Percentiles rank a stretch among this genome's conserved stretches.
phyloP scores from a whole-genome alignment of 2,888 invertebrate species.

The Chesias legatella region DNA sequence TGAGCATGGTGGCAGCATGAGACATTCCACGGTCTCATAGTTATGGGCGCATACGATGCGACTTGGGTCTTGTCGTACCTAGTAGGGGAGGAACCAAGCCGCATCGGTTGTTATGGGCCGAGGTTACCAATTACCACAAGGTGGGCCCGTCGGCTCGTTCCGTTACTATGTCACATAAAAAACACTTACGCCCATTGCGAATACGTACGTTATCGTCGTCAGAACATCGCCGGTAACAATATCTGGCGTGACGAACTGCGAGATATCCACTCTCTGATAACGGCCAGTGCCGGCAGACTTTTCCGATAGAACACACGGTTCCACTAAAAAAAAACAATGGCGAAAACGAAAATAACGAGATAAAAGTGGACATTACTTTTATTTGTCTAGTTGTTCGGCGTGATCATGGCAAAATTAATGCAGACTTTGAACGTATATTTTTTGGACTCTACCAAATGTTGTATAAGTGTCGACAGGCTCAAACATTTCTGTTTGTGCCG shows the following conservation, averaged over 20 bases:
- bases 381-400: too few relatives aligned
- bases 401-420: constrained; percentile 58
- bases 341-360: constrained; percentile 12
- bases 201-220: constrained; percentile 57
- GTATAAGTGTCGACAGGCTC: constrained; percentile 60
- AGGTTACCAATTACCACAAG: too few relatives aligned
- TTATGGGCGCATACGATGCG: too few relatives aligned
- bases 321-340: constrained; percentile 23
- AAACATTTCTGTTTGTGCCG: constrained; percentile 72
- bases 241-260: constrained; percentile 73
- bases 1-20: too few relatives aligned
- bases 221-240: constrained; percentile 58
- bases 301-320: constrained; percentile 54
- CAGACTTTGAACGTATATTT: constrained; percentile 64
- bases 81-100: too few relatives aligned
- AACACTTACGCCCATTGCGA: constrained; percentile 35
- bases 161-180: too few relatives aligned
- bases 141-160: too few relatives aligned
- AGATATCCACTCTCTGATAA: constrained; percentile 74
- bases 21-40: too few relatives aligned
- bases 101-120: too few relatives aligned
- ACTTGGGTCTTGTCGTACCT: too few relatives aligned
- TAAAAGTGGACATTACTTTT: too few relatives aligned
- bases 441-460: constrained; percentile 65
- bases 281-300: constrained; percentile 59